Base-by-base conservation (phyloP, 2,113 vertebrate species). In the Thalassoma bifasciatum region DNA sequence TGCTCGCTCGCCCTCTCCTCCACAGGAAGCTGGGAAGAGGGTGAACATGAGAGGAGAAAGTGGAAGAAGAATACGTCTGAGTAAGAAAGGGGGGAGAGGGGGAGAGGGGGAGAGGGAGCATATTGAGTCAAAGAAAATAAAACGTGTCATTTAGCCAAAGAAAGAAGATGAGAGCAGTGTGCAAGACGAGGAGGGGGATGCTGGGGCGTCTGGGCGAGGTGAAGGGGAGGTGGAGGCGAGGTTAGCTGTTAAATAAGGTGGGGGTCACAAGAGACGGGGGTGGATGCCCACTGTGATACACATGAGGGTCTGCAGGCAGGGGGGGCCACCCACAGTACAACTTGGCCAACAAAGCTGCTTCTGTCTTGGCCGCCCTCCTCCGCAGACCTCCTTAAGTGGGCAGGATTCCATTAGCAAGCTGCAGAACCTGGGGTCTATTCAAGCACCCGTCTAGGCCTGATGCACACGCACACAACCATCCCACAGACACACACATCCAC, bases 251-350 rank as follows among this genome's bases (percentile, higher is more conserved):
- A 92, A 93, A 92, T 90, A 89, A 87, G 88, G 86, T 84, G 88
- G 82, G 82, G 90, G 89, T 89, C 83, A 85, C 67, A 79, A 73
- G 72, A 77, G 85, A 54, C 21, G 59, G 67, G 80, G 84, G 79
- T 75, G 82, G 93, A 90, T 95, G 95, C 95, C 96, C 95, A 94
- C 94, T 93, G 92, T 91, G 94, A 95, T 96, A 96, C 95, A 96
- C 97, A 96, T 94, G 95, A 94, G 93, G 93, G 94, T 96, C 94
- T 95, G 92, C 86, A 77, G 84, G 88, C 72, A 72, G 73, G 85
- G 84, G 82, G 92, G 96, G 94, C 95, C 95, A 96, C 96, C 96
- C 97, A 97, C 95, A 91, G 95, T 94, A 95, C 90, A 88, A 92
- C 92, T 93, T 87, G 86, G 88, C 89, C 95, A 96, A 97, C 97